Evolutionary conservation across 1,140 invertebrate species (phyloP).

Genomic region (Drosophila arawakana): DNA sequence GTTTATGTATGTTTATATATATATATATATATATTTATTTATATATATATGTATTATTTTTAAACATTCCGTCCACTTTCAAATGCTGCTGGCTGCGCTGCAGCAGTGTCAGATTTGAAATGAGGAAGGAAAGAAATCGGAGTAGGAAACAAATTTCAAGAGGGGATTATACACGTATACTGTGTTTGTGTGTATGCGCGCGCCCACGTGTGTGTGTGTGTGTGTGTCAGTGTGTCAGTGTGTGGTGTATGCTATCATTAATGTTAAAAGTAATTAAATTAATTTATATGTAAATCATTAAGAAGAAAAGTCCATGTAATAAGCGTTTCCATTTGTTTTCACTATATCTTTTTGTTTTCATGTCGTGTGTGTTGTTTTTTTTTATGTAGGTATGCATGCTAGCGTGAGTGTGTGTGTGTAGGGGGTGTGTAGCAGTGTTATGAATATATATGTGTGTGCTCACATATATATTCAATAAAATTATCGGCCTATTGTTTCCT

Average conservation of each 20-base stretch:
- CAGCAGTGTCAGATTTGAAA: constrained; percentile 51
- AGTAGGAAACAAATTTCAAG: constrained; percentile 20
- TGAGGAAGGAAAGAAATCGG: constrained; percentile 31
- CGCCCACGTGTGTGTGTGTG: constrained; percentile 15
- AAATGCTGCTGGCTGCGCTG: constrained; percentile 48
- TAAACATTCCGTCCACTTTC: not conserved
- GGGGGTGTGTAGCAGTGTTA: not conserved
- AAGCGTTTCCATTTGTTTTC: constrained; percentile 76
- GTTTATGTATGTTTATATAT: not conserved
- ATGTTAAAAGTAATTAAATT: constrained; percentile 56
- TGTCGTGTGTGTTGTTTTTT: not conserved
- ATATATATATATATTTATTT: not conserved
- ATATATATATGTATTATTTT: constrained; percentile 8
- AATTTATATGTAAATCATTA: constrained; percentile 62
- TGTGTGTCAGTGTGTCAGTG: constrained; percentile 24
- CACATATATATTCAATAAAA: not conserved
- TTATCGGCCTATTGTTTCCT: not conserved
- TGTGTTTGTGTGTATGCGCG: not conserved
- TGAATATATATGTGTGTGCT: not conserved
- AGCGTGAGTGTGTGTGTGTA: not conserved
- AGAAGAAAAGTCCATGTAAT: constrained; percentile 73
- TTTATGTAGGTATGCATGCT: not conserved
- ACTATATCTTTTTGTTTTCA: constrained; percentile 51
- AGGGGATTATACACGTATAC: not conserved
- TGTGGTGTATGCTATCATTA: constrained; percentile 30